A percentile compares a stretch with the other conserved stretches of the same genome.
Conservation (phyloP, 2,113 vertebrate species). For the Microcebus lehilahytsara region DNA sequence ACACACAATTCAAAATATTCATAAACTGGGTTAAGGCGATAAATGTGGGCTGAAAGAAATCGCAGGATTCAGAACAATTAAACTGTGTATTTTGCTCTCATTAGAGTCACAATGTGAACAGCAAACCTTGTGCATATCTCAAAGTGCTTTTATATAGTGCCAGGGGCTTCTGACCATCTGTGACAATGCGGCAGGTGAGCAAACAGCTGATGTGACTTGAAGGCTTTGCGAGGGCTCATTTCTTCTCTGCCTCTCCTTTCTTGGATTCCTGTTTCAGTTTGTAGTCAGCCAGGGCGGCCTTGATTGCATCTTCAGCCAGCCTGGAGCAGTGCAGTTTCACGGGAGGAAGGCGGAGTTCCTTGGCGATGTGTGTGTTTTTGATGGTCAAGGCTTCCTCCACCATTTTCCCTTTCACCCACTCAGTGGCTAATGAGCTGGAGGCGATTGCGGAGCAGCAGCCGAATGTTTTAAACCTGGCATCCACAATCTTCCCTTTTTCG, state of each 20-base stretch:
- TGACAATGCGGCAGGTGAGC: not conserved
- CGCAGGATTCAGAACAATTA: not conserved
- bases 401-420: slow-evolving; percentile 98
- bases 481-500: slow-evolving; percentile 90
- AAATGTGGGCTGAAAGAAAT: slow-evolving; percentile 3
- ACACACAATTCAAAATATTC: not conserved
- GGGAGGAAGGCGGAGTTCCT: slow-evolving; percentile 96
- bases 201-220: fast-evolving
- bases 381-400: slow-evolving; percentile 96
- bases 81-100: not conserved
- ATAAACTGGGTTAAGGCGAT: not conserved
- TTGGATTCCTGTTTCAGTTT: slow-evolving; percentile 89
- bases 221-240: not conserved
- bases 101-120: not conserved
- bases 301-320: slow-evolving; percentile 97
- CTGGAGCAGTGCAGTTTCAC: slow-evolving; percentile 99
- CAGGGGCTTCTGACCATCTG: not conserved
- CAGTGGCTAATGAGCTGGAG: slow-evolving; percentile 94
- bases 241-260: slow-evolving; percentile 57
- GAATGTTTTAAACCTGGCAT: slow-evolving; percentile 95
- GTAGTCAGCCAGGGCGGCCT: slow-evolving; percentile 94
- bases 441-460: slow-evolving; percentile 96
- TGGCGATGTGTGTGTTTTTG: slow-evolving; percentile 97
- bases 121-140: slow-evolving; percentile 31
- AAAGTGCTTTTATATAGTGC: not conserved